Base-by-base conservation (phyloP, 2,888 invertebrate genomes). In the Lydus trimaculatus region DNA sequence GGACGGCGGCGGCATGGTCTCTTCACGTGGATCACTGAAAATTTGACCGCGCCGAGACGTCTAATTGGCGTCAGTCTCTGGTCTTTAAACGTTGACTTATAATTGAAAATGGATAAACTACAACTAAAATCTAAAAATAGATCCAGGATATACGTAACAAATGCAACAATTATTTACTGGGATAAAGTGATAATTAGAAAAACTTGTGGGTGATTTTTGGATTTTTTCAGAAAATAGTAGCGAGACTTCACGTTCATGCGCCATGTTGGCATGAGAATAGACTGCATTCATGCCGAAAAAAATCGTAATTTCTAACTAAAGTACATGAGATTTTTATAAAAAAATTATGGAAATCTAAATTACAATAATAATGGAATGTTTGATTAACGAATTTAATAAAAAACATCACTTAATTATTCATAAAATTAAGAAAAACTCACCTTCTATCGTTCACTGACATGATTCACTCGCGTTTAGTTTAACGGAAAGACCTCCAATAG, bases 381-480 rank as follows among this genome's bases (percentile, higher is more conserved):
- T 56, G 28, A 56, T 56, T 43, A 25, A 17, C 31, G 36, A 43
- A 25, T 69, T 71, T 66, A 69, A 71, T 66, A 66, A 66, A 52
- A 69, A 71, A 66, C 68, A 67, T 33, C 48, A 15, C 48, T 31
- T 39, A 60, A 69, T 71, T 82, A 76, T 81, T 78, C 79, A 77
- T 81, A 81, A 84, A 86, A 87, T 1, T 28, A 82, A 82, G 80
- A 76, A 79, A 79, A 84, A 90, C 91, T 92, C 91, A 92, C 93
- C 92, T 91, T 90, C 91, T 90, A 88, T 93, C 93, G 86, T 89
- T 90, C 89, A 91, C 87, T 73, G 93, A 93, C 93, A 93, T 93
- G 91, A 91, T 93, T 90, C 89, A 90, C 90, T 91, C 89, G 89
- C 89, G 89, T 89, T 90, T 75, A 70, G 90, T 89, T 89, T 89